Conservation (phyloP, 2,888 invertebrate species). For the Hirtodrosophila alboralis region DNA sequence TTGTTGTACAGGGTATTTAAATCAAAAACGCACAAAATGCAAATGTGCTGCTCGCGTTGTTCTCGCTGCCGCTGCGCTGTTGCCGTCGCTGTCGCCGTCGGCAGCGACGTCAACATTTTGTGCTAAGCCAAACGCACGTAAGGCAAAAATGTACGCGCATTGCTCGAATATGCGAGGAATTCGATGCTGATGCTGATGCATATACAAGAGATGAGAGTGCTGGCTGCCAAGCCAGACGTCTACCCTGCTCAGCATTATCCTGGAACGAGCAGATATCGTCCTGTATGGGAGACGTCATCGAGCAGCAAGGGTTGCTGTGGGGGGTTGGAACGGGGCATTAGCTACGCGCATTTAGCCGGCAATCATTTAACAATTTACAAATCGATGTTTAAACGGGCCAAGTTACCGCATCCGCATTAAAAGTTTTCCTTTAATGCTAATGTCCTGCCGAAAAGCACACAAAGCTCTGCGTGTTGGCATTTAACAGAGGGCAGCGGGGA, state of each 20-base stretch:
- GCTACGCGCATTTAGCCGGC: constrained; percentile 78
- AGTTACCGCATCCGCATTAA: constrained; percentile 53
- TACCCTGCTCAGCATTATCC: constrained; percentile 14
- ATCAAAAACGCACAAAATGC: constrained; percentile 16
- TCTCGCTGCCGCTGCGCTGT: constrained; percentile 2
- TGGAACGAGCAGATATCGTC: constrained; percentile 4
- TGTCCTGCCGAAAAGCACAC: constrained; percentile 57
- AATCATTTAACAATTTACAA: constrained; percentile 83
- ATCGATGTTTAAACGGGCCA: constrained; percentile 81
- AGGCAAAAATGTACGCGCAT: constrained; percentile 62
- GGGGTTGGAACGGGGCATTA: constrained; percentile 60
- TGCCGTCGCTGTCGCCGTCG: constrained; percentile 6
- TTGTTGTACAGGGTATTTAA: constrained; percentile 5
- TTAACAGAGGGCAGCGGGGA: constrained; percentile 1
- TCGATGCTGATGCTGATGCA: constrained; percentile 56
- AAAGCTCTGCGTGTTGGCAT: constrained; percentile 35
- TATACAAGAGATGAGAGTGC: constrained; percentile 19
- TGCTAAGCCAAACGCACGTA: constrained; percentile 15
- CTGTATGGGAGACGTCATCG: constrained; percentile 15
- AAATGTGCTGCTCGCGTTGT: neutral
- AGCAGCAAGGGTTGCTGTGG: constrained; percentile 28
- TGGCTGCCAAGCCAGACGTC: constrained; percentile 35
- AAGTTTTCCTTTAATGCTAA: constrained; percentile 70
- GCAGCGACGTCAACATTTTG: neutral
- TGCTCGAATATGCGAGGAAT: constrained; percentile 66